Conservation (phyloP, 2,888 invertebrate genomes). For the Noctua comes region DNA sequence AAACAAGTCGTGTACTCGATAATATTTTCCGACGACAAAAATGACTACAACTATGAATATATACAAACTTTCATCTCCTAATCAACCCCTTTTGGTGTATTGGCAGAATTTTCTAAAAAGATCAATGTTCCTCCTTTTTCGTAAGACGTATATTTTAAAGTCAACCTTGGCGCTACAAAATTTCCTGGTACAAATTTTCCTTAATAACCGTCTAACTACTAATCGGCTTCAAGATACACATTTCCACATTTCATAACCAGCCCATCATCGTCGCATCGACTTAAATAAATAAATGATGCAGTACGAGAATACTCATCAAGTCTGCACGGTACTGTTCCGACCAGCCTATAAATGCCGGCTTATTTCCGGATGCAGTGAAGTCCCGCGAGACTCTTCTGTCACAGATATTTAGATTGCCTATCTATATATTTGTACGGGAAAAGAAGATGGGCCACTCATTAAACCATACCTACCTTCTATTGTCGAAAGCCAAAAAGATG, state of each 20-base stretch:
- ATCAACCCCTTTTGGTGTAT: background rate
- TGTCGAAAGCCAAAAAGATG: background rate
- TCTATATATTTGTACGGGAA: constrained; percentile 36
- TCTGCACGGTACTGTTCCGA: constrained; percentile 7
- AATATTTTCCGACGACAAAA: background rate
- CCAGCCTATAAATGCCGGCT: constrained; percentile 40
- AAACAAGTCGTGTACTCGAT: background rate
- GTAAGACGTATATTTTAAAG: background rate
- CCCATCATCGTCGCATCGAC: background rate
- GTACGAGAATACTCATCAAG: constrained; percentile 35
- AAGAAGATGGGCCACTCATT: constrained; percentile 18
- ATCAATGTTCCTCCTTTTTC: background rate
- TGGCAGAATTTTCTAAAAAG: background rate
- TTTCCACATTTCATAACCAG: background rate
- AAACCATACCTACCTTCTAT: background rate
- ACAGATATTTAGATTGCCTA: constrained; percentile 52
- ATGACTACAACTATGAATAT: too few species aligned
- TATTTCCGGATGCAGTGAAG: constrained; percentile 40
- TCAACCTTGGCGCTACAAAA: background rate
- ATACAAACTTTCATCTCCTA: background rate
- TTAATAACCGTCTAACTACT: background rate
- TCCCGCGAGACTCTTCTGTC: constrained; percentile 31
- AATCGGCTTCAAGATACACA: background rate
- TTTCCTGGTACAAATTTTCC: background rate
- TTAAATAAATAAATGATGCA: constrained; percentile 29